phyloP scores from a whole-genome alignment of 2,797 vertebrate species.

The Neosalanx taihuensis region DNA sequence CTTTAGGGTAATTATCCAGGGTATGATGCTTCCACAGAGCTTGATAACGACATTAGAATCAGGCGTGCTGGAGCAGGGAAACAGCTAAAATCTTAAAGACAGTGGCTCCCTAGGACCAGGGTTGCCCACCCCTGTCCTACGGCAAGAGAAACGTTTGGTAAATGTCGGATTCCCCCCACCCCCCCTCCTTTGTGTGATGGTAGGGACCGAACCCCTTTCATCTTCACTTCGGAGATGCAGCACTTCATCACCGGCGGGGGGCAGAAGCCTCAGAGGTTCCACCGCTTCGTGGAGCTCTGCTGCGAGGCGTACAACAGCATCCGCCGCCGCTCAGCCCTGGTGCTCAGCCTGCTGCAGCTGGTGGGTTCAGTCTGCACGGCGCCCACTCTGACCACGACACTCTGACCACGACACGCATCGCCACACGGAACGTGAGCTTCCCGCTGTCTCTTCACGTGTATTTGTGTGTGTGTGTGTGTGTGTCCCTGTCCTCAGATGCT shows the following conservation, averaged over 20 bases:
- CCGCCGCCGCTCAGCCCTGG: constrained; percentile 75
- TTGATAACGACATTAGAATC: too few relatives aligned
- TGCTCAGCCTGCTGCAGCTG: constrained; percentile 85
- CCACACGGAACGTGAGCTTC: too few relatives aligned
- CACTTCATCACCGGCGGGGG: constrained; percentile 89
- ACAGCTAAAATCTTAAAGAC: too few relatives aligned
- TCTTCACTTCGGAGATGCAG: constrained; percentile 92
- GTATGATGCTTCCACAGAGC: too few relatives aligned
- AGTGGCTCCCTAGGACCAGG: too few relatives aligned
- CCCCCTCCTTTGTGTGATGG: constrained; percentile 29
- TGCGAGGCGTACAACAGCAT: constrained; percentile 85
- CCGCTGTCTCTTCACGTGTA: neutral
- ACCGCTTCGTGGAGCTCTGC: constrained; percentile 89
- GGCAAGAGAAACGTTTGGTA: neutral
- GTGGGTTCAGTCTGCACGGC: constrained; percentile 61
- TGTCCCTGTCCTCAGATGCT: constrained; percentile 77
- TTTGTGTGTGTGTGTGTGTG: constrained; percentile 4
- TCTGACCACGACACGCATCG: too few relatives aligned
- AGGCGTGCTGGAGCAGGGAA: too few relatives aligned
- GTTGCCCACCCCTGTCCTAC: too few relatives aligned
- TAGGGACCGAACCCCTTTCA: constrained; percentile 87
- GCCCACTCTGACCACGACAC: neutral
- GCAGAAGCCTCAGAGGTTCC: constrained; percentile 77
- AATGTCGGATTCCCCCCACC: neutral
- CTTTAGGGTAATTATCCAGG: too few relatives aligned